Percentiles rank a stretch among this genome's conserved stretches.
Conservation (phyloP, 2,888 invertebrate genomes). For the Stratiomys singularior region DNA sequence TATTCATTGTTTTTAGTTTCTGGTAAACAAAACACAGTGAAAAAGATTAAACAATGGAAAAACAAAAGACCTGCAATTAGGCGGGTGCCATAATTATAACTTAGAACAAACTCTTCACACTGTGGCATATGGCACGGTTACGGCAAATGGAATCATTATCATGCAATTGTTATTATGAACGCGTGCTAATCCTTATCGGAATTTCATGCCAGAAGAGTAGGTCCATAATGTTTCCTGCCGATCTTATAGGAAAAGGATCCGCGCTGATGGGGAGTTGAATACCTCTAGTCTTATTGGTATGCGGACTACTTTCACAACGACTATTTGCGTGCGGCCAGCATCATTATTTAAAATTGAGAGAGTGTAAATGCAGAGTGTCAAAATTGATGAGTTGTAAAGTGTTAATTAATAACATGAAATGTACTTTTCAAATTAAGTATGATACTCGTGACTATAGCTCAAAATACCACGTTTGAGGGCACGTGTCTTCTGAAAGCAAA, state of each 20-base stretch:
- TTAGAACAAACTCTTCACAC: conserved; percentile 3
- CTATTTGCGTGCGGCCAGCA: background rate
- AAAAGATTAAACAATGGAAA: conserved; percentile 17
- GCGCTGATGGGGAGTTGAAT: too few relatives aligned
- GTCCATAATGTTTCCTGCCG: too few relatives aligned
- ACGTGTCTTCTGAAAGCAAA: too few relatives aligned
- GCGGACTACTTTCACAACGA: background rate
- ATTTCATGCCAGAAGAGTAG: background rate
- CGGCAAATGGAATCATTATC: conserved; percentile 9
- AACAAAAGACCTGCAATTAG: conserved; percentile 39
- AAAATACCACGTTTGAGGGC: too few relatives aligned
- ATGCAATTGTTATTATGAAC: background rate
- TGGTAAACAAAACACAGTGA: background rate
- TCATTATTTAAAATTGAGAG: background rate
- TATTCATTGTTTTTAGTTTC: background rate
- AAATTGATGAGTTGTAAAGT: conserved; percentile 44
- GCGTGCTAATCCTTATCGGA: conserved; percentile 39
- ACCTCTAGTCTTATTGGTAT: too few relatives aligned
- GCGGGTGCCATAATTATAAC: conserved; percentile 38
- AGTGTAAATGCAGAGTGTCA: conserved; percentile 14
- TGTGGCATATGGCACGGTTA: conserved; percentile 22
- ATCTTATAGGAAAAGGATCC: too few relatives aligned
- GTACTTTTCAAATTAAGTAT: conserved; percentile 16
- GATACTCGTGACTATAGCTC: conserved; percentile 37
- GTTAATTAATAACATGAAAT: conserved; percentile 39